These are phyloP conservation scores for Cydia splendana DNA, from an alignment of 1,140 invertebrate species.

Conservation along the genomic window DNA sequence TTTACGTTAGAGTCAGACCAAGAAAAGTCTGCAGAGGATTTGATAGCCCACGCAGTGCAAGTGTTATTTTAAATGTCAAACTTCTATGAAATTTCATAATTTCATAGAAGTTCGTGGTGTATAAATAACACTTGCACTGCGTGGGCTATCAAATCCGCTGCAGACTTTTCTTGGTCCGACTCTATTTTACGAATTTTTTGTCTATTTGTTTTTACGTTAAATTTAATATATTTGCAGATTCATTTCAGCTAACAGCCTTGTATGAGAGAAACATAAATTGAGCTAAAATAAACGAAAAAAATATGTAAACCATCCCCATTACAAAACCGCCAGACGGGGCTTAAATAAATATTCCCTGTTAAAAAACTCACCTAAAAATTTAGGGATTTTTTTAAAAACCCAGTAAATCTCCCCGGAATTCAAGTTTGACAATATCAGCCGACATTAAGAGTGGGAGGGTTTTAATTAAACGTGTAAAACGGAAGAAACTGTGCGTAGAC, in stretches of 20 bases:
- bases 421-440: conserved; percentile 31
- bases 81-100: no score
- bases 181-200: no score
- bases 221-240: no score
- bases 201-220: no score
- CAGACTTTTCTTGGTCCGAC: no score
- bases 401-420: conserved; percentile 23
- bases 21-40: no score
- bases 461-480: conserved; percentile 33
- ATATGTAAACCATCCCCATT: background rate
- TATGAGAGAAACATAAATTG: background rate
- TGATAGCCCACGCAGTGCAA: no score
- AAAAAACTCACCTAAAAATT: conserved; percentile 17
- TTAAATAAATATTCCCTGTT: conserved; percentile 7
- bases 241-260: background rate
- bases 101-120: no score
- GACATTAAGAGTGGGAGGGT: conserved; percentile 27
- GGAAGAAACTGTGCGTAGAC: conserved; percentile 32
- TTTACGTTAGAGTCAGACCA: no score
- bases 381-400: background rate
- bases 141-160: no score
- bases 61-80: no score
- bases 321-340: conserved; percentile 6
- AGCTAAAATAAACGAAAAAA: conserved; percentile 17
- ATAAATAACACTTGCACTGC: no score